These are phyloP conservation scores for Melospiza georgiana DNA, from an alignment of 2,113 vertebrate genomes.

Conservation along the genomic window DNA sequence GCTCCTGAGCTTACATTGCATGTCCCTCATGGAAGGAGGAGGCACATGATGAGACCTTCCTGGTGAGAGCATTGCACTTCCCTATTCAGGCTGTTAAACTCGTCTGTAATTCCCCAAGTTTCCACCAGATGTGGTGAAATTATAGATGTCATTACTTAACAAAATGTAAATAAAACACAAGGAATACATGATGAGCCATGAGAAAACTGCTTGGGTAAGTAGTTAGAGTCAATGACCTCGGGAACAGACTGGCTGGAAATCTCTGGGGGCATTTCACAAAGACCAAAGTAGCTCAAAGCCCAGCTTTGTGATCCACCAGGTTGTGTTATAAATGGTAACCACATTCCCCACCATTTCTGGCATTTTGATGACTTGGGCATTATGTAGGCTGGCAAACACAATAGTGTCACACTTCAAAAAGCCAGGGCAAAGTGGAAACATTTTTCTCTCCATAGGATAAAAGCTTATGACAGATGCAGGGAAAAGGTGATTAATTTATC, in stretches of 20 bases:
- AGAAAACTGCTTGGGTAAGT: not conserved
- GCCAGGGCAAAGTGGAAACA: constrained; percentile 24
- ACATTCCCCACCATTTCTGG: not conserved
- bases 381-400: not conserved
- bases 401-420: constrained; percentile 22
- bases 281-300: not conserved
- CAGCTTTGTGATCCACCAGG: not conserved
- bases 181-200: not conserved
- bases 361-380: not conserved
- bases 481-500: constrained; percentile 40
- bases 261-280: not conserved
- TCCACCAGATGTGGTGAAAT: not conserved
- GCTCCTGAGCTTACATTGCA: not conserved
- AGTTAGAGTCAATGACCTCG: not conserved
- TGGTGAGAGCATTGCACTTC: not conserved
- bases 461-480: constrained; percentile 18
- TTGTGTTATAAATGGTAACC: not conserved
- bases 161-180: not conserved
- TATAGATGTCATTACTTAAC: not conserved
- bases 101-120: rapidly evolving
- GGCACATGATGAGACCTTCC: rapidly evolving
- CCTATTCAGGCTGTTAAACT: not conserved
- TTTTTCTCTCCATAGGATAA: not conserved
- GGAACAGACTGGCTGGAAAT: not conserved
- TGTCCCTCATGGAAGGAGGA: not conserved